phyloP scores from a whole-genome alignment of 2,113 vertebrate species.

The Harpagus bidentatus region DNA sequence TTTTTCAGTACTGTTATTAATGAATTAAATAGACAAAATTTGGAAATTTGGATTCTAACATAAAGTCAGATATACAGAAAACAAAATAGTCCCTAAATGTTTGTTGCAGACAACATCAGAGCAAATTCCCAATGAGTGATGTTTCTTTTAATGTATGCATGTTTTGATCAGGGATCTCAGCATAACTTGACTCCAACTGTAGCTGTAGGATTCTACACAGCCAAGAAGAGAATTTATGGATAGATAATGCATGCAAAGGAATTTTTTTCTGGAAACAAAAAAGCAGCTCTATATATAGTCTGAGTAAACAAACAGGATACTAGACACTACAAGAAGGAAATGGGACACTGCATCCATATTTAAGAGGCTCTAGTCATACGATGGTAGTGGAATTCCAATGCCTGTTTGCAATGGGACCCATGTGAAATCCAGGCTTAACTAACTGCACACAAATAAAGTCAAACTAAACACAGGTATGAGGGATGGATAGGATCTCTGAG shows the following conservation, averaged over 20 bases:
- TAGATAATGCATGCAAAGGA: not conserved
- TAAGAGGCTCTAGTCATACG: not conserved
- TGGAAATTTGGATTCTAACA: not conserved
- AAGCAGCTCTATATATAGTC: not conserved
- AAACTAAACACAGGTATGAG: not conserved
- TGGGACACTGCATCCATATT: not conserved
- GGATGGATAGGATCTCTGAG: not conserved
- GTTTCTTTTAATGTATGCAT: not conserved
- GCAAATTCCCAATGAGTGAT: not conserved
- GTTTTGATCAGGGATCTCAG: constrained; percentile 7
- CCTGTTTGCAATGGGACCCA: not conserved
- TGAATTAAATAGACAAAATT: not conserved
- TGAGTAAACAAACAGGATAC: not conserved
- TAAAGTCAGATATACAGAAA: not conserved
- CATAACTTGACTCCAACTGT: not conserved
- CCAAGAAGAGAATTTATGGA: not conserved
- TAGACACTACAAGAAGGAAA: not conserved
- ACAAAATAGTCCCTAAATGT: not conserved
- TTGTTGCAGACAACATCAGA: not conserved
- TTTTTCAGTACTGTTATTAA: not conserved
- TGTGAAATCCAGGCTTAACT: not conserved
- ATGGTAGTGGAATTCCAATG: not conserved
- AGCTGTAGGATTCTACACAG: not conserved
- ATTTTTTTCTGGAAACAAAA: not conserved
- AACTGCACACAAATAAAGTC: not conserved